A percentile compares a stretch with the other conserved stretches of the same genome.
Evolutionary conservation across 2,113 vertebrate species (phyloP).

Genomic region (Carassius carassius): DNA sequence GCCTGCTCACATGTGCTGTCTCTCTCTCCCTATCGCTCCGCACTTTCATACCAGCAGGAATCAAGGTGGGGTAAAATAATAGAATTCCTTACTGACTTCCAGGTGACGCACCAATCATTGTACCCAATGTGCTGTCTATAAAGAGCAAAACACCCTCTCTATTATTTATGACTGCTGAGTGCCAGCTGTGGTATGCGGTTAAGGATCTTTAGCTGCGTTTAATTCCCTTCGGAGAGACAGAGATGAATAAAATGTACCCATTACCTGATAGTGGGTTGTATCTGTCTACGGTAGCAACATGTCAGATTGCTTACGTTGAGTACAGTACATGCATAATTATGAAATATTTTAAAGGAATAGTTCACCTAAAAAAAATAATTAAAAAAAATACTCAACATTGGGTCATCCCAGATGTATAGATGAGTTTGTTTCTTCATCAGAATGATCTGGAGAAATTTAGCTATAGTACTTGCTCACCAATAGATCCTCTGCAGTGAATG

Average conservation of each 20-base stretch:
- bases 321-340: neutral
- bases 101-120: neutral
- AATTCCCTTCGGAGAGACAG: neutral
- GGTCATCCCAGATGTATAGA: too few species aligned
- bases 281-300: neutral
- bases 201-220: constrained; percentile 19
- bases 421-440: too few species aligned
- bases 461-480: too few species aligned
- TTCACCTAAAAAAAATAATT: too few species aligned
- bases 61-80: constrained; percentile 39
- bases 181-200: constrained; percentile 6
- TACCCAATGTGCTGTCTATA: neutral
- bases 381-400: too few species aligned
- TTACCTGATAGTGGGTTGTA: neutral
- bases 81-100: neutral
- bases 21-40: constrained; percentile 11
- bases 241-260: neutral
- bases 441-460: too few species aligned
- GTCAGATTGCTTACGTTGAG: neutral
- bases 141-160: neutral
- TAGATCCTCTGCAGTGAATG: too few species aligned
- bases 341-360: neutral
- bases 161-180: constrained; percentile 24
- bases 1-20: constrained; percentile 11
- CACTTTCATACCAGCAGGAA: constrained; percentile 23